A percentile compares a stretch with the other conserved stretches of the same genome.
phyloP scores from a whole-genome alignment of 1,140 invertebrate genomes.

The Bradysia coprophila region DNA sequence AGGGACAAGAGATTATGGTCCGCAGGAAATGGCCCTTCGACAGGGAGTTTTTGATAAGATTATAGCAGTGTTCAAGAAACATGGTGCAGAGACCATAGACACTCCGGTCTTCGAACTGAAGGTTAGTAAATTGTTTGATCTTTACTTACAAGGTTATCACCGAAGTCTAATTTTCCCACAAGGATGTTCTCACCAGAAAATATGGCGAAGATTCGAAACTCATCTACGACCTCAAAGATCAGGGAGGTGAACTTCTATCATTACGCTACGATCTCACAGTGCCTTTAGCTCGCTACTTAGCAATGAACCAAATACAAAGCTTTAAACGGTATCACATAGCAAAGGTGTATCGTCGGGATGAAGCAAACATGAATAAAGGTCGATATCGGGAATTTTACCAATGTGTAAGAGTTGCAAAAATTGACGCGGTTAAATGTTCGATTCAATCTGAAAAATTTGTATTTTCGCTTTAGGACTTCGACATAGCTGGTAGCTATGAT shows the following conservation, averaged over 20 bases:
- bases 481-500: slow-evolving; percentile 95
- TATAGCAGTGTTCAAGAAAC: slow-evolving; percentile 75
- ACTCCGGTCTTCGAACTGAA: slow-evolving; percentile 98
- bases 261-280: slow-evolving; percentile 83
- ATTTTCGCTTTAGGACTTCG: slow-evolving; percentile 75
- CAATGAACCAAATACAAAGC: slow-evolving; percentile 90
- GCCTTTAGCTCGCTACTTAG: slow-evolving; percentile 92
- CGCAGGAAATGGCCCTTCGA: slow-evolving; percentile 85
- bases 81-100: slow-evolving; percentile 97
- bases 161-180: too few species aligned
- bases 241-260: slow-evolving; percentile 91
- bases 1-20: slow-evolving; percentile 89
- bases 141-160: too few species aligned
- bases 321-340: slow-evolving; percentile 91
- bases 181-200: slow-evolving; percentile 96
- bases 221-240: slow-evolving; percentile 96
- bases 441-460: not conserved
- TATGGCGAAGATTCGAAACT: slow-evolving; percentile 99
- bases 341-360: slow-evolving; percentile 94
- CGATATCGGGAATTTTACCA: slow-evolving; percentile 98
- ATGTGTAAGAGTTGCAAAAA: slow-evolving; percentile 92
- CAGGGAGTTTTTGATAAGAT: slow-evolving; percentile 82
- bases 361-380: slow-evolving; percentile 90
- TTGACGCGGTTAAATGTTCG: not conserved
- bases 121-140: slow-evolving; percentile 29